Conservation (phyloP, 92 coral and sea anemone species). For the Phenganax stokvisi region DNA sequence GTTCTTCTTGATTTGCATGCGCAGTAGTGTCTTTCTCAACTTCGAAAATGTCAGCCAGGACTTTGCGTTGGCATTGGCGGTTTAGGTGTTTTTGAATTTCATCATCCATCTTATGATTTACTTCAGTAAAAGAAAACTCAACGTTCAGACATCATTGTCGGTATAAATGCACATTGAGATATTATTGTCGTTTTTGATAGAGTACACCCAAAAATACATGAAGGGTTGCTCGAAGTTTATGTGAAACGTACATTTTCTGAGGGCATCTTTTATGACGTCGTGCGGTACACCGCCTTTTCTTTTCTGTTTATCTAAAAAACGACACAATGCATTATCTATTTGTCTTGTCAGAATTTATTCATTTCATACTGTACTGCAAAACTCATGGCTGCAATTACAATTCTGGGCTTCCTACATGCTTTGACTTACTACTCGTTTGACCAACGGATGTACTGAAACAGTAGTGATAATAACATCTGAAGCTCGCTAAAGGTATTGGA, state of each 20-base stretch:
- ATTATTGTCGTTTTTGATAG: background rate
- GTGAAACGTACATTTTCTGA: slow-evolving; percentile 62
- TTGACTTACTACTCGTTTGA: no score
- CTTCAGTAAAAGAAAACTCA: slow-evolving; percentile 27
- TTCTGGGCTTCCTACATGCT: no score
- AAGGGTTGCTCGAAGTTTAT: no score
- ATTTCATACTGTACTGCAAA: no score
- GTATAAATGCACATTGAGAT: background rate
- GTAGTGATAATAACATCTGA: no score
- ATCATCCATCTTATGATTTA: slow-evolving; percentile 73
- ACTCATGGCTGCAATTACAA: no score
- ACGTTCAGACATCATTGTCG: background rate
- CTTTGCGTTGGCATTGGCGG: slow-evolving; percentile 67
- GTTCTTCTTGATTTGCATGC: background rate
- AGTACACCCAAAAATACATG: no score
- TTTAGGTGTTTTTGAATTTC: slow-evolving; percentile 61
- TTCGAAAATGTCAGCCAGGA: slow-evolving; percentile 45
- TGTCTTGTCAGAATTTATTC: background rate
- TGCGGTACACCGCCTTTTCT: slow-evolving; percentile 51
- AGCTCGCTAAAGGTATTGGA: no score
- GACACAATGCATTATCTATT: background rate
- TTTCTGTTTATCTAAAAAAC: slow-evolving; percentile 31
- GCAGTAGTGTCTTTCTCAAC: slow-evolving; percentile 15
- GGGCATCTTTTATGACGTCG: slow-evolving; percentile 53
- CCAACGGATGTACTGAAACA: no score